phyloP scores from a whole-genome alignment of 2,888 invertebrate genomes.

The Tanytarsus gracilentus region DNA sequence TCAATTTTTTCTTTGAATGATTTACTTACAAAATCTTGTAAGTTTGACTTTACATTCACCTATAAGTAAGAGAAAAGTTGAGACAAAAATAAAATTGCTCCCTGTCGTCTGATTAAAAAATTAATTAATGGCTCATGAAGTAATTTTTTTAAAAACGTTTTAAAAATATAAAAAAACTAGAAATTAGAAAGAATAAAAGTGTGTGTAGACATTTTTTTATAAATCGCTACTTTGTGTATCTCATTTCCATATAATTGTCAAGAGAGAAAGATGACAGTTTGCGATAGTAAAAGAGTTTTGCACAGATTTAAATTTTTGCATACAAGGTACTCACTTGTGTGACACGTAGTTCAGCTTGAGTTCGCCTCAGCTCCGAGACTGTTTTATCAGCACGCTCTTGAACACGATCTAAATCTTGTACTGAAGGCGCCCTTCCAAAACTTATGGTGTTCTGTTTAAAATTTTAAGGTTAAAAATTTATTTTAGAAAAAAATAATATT shows the following conservation, averaged over 20 bases:
- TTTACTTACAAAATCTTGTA: slow-evolving; percentile 45
- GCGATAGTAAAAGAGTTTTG: no score
- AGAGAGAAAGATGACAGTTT: no score
- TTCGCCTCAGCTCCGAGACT: slow-evolving; percentile 72
- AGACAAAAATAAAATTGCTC: no score
- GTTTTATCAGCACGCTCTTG: slow-evolving; percentile 81
- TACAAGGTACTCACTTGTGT: slow-evolving; percentile 56
- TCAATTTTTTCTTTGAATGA: slow-evolving; percentile 33
- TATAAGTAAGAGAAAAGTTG: slow-evolving; percentile 35
- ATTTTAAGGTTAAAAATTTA: background rate
- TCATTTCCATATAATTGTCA: no score
- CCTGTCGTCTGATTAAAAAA: no score
- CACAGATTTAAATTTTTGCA: no score
- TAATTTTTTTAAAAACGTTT: no score
- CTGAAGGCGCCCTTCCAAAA: slow-evolving; percentile 63
- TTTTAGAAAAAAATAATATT: background rate
- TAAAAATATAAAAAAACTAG: no score
- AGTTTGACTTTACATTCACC: slow-evolving; percentile 40
- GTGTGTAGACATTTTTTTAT: no score
- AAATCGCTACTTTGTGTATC: no score
- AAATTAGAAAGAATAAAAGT: no score
- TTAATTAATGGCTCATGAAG: no score
- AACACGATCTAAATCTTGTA: slow-evolving; percentile 71
- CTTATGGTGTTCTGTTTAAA: background rate
- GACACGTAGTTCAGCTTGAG: slow-evolving; percentile 82